phyloP scores from a whole-genome alignment of 2,113 vertebrate species.

The Hystrix cristata region DNA sequence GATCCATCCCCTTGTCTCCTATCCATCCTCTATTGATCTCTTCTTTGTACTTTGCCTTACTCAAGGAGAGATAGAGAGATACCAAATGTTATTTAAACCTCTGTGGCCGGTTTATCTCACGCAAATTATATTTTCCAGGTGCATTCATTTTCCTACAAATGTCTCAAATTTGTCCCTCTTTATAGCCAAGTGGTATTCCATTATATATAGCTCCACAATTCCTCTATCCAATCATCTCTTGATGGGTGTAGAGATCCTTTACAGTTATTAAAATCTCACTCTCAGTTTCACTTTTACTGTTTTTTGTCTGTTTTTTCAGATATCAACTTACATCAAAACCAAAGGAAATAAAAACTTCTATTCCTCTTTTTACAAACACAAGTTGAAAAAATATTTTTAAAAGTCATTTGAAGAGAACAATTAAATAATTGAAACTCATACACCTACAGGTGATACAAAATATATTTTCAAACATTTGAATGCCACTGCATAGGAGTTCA shows the following conservation, averaged over 20 bases:
- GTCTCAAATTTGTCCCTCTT: too few species aligned
- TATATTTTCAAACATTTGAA: slow-evolving; percentile 39
- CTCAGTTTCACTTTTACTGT: slow-evolving; percentile 40
- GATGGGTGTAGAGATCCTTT: not conserved
- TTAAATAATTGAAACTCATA: slow-evolving; percentile 31
- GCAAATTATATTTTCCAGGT: too few species aligned
- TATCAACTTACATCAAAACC: not conserved
- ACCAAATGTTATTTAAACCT: too few species aligned
- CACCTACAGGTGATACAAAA: not conserved
- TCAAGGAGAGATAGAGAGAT: too few species aligned
- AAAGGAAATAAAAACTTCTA: slow-evolving; percentile 31
- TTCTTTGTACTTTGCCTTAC: too few species aligned
- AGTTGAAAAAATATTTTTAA: not conserved
- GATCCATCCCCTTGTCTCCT: too few species aligned
- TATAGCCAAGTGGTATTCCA: too few species aligned
- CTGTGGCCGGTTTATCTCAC: too few species aligned
- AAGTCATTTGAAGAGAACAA: not conserved
- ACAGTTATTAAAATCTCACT: slow-evolving; percentile 9
- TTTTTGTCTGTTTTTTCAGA: not conserved
- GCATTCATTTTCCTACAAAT: too few species aligned
- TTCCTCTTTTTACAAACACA: not conserved
- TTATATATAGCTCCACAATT: too few species aligned
- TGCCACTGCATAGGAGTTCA: not conserved
- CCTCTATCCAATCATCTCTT: too few species aligned
- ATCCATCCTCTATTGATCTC: too few species aligned